Base-by-base conservation (phyloP, 2,888 invertebrate genomes). In the Baccha elongata region DNA sequence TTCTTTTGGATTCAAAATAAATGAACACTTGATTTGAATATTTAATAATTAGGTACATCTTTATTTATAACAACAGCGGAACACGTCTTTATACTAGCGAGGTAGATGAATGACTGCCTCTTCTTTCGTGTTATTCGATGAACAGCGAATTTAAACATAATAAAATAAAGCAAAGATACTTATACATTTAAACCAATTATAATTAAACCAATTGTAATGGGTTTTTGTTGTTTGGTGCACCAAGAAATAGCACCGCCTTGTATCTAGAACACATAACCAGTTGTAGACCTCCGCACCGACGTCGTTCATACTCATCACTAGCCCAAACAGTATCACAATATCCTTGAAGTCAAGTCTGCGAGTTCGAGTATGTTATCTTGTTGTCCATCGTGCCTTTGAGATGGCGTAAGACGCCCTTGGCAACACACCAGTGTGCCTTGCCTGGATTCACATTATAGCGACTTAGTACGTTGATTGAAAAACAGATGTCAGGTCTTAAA, bases 351-450 rank as follows among this genome's bases (percentile, higher is more conserved):
- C 23, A 26, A 48, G 53, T 48, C 17, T 48, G 26, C 35, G 58
- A 58, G n/a, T 69, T 58, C 8, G 48, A 48, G 35, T 32, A 71
- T 46, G 53, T 71, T 19, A 55, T 53, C 53, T 76, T 76, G 19
- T 23, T 53, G 13, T 69, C 53, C 21, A 53, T n/a, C 7, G 37
- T 37, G 81, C 64, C 29, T 60, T 84, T 85, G 69, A 87, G 60
- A 72, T 88, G 88, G 32, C 85, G 69, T 2, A 87, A 71, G 1
- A 88, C 85, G 52, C 86, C n/a, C 60, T 86, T 86, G 13, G 72
- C 84, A 17, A 72, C 79, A 3, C n/a, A 15, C 81, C 84, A 84
- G 29, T 85, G 73, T 50, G 67, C 64, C 23, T 62, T 62, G 7
- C 79, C 71, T 7, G 83, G 79, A 62, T 85, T 84, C 3, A 50